Evolutionary conservation across 2,888 invertebrate genomes (phyloP), one percentile per base, ranked within the genome.

Genomic region (Troglohyphantes excavatus): DNA sequence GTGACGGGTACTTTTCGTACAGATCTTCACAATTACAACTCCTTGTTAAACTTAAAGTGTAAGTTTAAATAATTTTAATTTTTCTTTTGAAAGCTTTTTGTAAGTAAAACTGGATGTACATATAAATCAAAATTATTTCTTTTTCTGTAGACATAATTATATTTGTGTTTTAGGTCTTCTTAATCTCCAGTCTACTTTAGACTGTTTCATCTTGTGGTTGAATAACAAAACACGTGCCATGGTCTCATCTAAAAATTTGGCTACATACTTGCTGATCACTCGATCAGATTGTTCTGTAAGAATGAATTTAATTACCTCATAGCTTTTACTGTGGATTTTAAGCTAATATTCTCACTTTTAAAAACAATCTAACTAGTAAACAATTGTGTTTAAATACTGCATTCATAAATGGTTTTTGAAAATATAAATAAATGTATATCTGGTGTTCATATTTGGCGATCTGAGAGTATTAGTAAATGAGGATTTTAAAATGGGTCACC

Each of bases 201-300:
- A 88, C 67, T 82, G 59, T 59, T 81, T 81, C 29, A 33, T 39
- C 65, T 82, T 59, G 17, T 81, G 81, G 73, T 26, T 53, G 11
- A 82, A 23, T 68, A 75, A 23, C 21, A 82, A 75, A 82, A 75
- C 75, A 6, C 73, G 88, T 53, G 53, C 88, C 61, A 53, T 59
- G n/a, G 46, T 82, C 2, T 72, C 81, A 17, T 82, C 81, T 26
- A 19, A 19, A n/a, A 81, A 81, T 39, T 53, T 88, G 3, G n/a
- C 82, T 29, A 68, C 82, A 9, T 82, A 68, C 53, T 68, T 88
- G 61, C 81, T 81, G 7, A 75, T 88, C 17, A 67, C 29, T 43
- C 72, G 46, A 21, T 88, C 82, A n/a, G 88, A 88, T 61, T 88
- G 88, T 39, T 53, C 19, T 21, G 88, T 88, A 88, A 82, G 79